Evolutionary conservation across 2,888 invertebrate genomes (phyloP), one percentile per base, ranked within the genome.

Genomic region (Fragum whitleyi): DNA sequence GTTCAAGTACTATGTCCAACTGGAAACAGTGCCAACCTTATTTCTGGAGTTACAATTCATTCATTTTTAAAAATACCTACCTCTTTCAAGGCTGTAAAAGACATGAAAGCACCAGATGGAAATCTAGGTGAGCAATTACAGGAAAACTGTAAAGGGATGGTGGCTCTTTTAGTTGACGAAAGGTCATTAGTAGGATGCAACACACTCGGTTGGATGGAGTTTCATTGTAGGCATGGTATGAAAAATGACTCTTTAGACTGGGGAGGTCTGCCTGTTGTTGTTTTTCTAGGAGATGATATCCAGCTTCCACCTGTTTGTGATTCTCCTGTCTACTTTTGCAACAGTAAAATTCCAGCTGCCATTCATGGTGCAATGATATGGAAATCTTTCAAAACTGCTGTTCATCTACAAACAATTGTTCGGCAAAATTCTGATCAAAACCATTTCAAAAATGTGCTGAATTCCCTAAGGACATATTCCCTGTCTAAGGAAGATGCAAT

Each of bases 201-300:
- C 51, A 83, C 84, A 23, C 62, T 86, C 28, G 81, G 82, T 2
- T 81, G 78, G 81, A 83, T 83, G 77, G 79, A 79, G 39, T 83
- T 80, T 42, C 28, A 65, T 42, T 75, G 79, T 21, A 32, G 72
- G n/a, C 74, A 68, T 80, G 81, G 79, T 2, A 57, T 81, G 26
- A 47, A 76, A 7, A 29, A 73, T 53, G 32, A 9, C 11, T 21
- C 9, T 7, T 55, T 59, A 19, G 36, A 9, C n/a, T 85, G 83
- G 86, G 85, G 83, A 42, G 86, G 85, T 21, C 26, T 87, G 51
- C 86, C 87, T n/a, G 87, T 86, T 32, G 86, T 85, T n/a, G 83
- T 86, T 23, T 83, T 86, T 72, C 67, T n/a, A n/a, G n/a, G n/a
- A n/a, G n/a, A n/a, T n/a, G n/a, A n/a, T n/a, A n/a, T n/a, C n/a